Percentiles rank a stretch among this genome's conserved stretches.
Evolutionary conservation across 2,888 invertebrate species (phyloP).

Genomic region (Rhingia campestris): DNA sequence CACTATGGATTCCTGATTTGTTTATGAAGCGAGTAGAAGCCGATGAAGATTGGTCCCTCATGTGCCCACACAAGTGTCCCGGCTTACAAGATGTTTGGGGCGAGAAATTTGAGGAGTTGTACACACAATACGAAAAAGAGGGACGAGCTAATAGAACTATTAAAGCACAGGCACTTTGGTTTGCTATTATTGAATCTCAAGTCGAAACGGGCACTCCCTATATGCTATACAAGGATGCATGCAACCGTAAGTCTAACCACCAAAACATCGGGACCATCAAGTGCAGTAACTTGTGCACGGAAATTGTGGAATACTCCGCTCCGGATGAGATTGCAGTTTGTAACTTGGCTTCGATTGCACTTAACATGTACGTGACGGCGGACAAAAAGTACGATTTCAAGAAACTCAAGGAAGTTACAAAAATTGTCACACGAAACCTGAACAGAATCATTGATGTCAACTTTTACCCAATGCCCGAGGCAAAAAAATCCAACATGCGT

Average conservation of each 20-base stretch:
- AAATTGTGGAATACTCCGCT: constrained; percentile 97
- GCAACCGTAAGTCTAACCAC: constrained; percentile 98
- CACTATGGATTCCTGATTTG: constrained; percentile 98
- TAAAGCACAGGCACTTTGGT: constrained; percentile 95
- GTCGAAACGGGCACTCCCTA: constrained; percentile 99
- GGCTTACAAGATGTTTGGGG: constrained; percentile 97
- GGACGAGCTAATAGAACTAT: constrained; percentile 87
- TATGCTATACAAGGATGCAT: constrained; percentile 98
- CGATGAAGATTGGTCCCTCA: constrained; percentile 94
- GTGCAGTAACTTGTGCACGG: constrained; percentile 98
- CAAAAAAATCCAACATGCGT: constrained; percentile 92
- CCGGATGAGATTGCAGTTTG: constrained; percentile 98
- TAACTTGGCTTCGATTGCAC: constrained; percentile 97
- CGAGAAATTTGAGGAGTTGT: constrained; percentile 95
- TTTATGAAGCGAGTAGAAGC: constrained; percentile 97
- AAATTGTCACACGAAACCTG: constrained; percentile 94
- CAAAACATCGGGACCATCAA: constrained; percentile 99
- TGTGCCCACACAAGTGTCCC: constrained; percentile 97
- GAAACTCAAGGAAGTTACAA: constrained; percentile 93
- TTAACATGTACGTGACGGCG: constrained; percentile 94
- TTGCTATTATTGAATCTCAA: constrained; percentile 95
- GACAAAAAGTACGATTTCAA: constrained; percentile 93
- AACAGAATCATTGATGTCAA: constrained; percentile 99
- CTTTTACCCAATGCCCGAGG: constrained; percentile 96
- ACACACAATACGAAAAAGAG: constrained; percentile 92